phyloP scores from a whole-genome alignment of 2,113 vertebrate genomes.

The Formicarius rufipectus region DNA sequence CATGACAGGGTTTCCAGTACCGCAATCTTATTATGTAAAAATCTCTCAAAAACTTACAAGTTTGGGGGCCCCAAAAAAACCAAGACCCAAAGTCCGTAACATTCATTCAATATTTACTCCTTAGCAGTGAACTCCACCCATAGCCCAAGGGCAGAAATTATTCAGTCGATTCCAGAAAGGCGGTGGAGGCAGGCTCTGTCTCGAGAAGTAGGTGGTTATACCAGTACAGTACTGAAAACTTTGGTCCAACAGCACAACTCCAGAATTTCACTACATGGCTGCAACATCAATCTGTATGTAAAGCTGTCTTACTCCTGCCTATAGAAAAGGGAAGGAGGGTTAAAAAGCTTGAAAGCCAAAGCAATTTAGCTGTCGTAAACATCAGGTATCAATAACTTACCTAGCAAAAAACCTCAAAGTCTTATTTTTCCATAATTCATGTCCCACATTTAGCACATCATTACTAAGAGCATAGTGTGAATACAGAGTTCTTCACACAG shows the following conservation, averaged over 20 bases:
- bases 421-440: neutral
- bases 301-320: constrained; percentile 94
- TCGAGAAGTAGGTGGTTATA: constrained; percentile 43
- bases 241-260: constrained; percentile 80
- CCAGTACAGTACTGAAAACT: constrained; percentile 78
- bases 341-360: neutral
- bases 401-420: neutral
- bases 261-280: constrained; percentile 81
- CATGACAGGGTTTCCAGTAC: constrained; percentile 56
- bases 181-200: constrained; percentile 33
- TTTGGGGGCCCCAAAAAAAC: constrained; percentile 49
- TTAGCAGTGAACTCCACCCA: neutral
- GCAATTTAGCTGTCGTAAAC: neutral
- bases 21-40: constrained; percentile 37
- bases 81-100: constrained; percentile 58
- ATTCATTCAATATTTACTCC: constrained; percentile 39
- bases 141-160: neutral
- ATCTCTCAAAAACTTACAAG: constrained; percentile 26
- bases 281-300: constrained; percentile 94
- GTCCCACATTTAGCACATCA: neutral
- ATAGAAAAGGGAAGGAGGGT: constrained; percentile 25
- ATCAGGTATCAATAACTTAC: neutral
- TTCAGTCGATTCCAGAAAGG: neutral
- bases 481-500: neutral
- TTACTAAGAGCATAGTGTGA: neutral